Evolutionary conservation across 92 coral and sea anemone species (phyloP).

Genomic region (Actinernus sp.): DNA sequence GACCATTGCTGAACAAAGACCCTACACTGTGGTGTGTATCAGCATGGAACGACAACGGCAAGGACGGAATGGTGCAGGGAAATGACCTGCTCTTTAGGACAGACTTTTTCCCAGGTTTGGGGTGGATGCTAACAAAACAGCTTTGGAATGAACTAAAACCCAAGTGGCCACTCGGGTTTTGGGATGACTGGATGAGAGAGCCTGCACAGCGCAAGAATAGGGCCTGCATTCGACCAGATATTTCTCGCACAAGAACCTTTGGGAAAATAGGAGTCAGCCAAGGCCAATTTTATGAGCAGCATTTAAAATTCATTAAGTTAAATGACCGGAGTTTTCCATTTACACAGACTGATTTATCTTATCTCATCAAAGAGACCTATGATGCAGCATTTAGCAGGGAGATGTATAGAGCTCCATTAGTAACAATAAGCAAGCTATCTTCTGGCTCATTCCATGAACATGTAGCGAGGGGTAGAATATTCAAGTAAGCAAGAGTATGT

Average conservation of each 20-base stretch:
- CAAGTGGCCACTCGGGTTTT: conserved; percentile 97
- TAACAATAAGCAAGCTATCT: conserved; percentile 55
- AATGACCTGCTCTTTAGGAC: conserved; percentile 88
- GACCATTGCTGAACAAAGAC: conserved; percentile 78
- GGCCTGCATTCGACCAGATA: conserved; percentile 97
- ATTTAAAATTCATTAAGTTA: conserved; percentile 85
- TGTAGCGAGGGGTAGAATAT: conserved; percentile 78
- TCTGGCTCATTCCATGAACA: conserved; percentile 19
- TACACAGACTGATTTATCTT: conserved; percentile 77
- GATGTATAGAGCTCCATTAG: conserved; percentile 57
- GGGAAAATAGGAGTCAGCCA: conserved; percentile 95
- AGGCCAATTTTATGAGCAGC: conserved; percentile 96
- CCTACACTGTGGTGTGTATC: conserved; percentile 96
- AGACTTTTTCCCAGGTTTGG: conserved; percentile 98
- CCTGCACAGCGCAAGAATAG: conserved; percentile 78
- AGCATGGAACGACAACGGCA: conserved; percentile 99
- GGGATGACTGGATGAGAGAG: conserved; percentile 99
- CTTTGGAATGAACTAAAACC: conserved; percentile 86
- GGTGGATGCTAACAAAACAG: conserved; percentile 91
- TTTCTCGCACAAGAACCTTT: conserved; percentile 91
- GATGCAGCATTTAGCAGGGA: conserved; percentile 59
- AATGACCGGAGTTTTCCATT: conserved; percentile 86
- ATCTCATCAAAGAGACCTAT: conserved; percentile 83
- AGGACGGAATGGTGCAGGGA: conserved; percentile 87
- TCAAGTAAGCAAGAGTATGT: conserved; percentile 65